A percentile compares a stretch with the other conserved stretches of the same genome.
phyloP scores from a whole-genome alignment of 1,140 invertebrate genomes.

The Zaprionus gabonicus region DNA sequence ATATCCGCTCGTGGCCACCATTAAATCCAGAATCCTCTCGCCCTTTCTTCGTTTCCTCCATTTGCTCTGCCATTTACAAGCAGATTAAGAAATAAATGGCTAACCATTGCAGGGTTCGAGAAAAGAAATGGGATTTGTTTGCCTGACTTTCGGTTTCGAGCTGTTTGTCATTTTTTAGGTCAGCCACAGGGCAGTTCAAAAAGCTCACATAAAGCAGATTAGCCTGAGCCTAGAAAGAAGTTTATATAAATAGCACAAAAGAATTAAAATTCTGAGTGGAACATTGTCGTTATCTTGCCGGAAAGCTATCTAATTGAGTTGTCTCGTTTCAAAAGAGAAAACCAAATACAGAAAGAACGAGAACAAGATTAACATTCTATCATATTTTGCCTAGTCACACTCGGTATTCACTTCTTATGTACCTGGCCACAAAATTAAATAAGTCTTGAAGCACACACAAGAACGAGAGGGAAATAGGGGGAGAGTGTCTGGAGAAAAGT shows the following conservation, averaged over 20 bases:
- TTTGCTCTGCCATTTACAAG: conserved; percentile 16
- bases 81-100: conserved; percentile 49
- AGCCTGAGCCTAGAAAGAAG: too few relatives aligned
- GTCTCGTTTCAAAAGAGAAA: not conserved
- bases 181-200: too few relatives aligned
- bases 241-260: conserved; percentile 7
- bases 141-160: conserved; percentile 25
- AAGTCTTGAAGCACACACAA: conserved; percentile 23
- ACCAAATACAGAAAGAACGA: not conserved
- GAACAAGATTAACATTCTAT: conserved; percentile 1
- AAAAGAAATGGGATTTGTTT: conserved; percentile 11
- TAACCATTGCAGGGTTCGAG: conserved; percentile 4
- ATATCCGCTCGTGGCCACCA: conserved; percentile 11
- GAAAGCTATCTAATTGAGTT: conserved; percentile 33
- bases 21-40: conserved; percentile 6
- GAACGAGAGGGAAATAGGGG: not conserved
- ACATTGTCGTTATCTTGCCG: conserved; percentile 8
- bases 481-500: not conserved
- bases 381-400: conserved; percentile 29
- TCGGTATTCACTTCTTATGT: not conserved
- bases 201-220: too few relatives aligned
- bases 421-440: conserved; percentile 41
- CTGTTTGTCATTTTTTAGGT: conserved; percentile 30
- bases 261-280: not conserved
- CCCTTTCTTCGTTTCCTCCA: not conserved